These are phyloP conservation scores for Drosophila multiciliata DNA, from an alignment of 2,888 invertebrate species.

Conservation along the genomic window DNA sequence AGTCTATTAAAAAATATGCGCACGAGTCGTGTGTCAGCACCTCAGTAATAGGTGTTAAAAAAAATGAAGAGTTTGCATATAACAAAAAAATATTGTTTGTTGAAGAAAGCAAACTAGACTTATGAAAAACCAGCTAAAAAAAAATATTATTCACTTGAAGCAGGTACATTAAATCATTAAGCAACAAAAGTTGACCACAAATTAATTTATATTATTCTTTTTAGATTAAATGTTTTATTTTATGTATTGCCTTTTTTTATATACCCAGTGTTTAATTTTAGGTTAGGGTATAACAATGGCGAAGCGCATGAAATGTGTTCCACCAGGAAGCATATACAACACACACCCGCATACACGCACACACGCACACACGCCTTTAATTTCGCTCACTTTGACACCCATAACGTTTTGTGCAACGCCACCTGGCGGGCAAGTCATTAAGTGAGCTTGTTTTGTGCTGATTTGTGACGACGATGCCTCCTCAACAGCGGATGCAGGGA, in stretches of 20 bases:
- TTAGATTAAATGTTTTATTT: background rate
- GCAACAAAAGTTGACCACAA: background rate
- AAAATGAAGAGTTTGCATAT: slow-evolving; percentile 25
- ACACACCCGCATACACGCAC: background rate
- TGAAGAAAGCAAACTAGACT: background rate
- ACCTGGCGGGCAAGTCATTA: slow-evolving; percentile 74
- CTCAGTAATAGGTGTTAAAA: slow-evolving; percentile 42
- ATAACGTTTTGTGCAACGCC: slow-evolving; percentile 49
- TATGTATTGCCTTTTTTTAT: background rate
- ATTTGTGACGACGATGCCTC: slow-evolving; percentile 45
- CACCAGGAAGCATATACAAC: slow-evolving; percentile 39
- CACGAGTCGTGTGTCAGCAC: slow-evolving; percentile 64
- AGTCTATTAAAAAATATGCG: slow-evolving; percentile 65
- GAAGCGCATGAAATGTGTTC: slow-evolving; percentile 49
- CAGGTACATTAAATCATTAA: background rate
- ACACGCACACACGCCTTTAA: background rate
- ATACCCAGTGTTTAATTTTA: slow-evolving; percentile 1
- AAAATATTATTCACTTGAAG: background rate
- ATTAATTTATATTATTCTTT: background rate
- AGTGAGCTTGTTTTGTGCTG: slow-evolving; percentile 73
- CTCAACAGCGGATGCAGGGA: background rate
- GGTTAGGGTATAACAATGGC: slow-evolving; percentile 39
- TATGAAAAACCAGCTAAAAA: slow-evolving; percentile 17
- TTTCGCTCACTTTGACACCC: slow-evolving; percentile 22
- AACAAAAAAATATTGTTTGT: slow-evolving; percentile 15